Percentiles rank a stretch among this genome's conserved stretches.
phyloP scores from a whole-genome alignment of 1,140 invertebrate species.

The Sweltsa coloradensis region DNA sequence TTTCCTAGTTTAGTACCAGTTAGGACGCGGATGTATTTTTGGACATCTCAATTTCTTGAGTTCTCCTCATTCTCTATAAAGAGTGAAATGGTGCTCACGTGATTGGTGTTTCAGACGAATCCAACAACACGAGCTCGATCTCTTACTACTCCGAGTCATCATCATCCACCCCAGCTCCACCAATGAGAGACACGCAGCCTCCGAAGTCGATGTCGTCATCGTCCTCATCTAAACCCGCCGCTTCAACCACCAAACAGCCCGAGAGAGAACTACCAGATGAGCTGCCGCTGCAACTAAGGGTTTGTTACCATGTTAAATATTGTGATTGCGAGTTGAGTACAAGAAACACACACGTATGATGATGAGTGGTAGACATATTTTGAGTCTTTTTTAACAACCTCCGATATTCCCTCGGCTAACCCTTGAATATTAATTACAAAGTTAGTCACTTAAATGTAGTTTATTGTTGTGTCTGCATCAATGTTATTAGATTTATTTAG shows the following conservation, averaged over 20 bases:
- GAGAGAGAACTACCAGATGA: constrained; percentile 14
- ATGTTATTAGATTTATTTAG: background rate
- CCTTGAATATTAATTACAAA: background rate
- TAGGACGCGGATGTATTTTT: too few relatives aligned
- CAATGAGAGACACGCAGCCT: background rate
- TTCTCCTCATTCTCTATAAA: background rate
- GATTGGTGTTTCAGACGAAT: background rate
- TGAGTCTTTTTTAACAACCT: background rate
- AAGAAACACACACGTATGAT: background rate
- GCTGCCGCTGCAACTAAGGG: constrained; percentile 16
- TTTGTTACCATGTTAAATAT: background rate
- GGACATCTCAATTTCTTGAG: too few relatives aligned
- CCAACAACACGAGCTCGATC: background rate
- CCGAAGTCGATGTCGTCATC: background rate
- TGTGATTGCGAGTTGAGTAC: background rate
- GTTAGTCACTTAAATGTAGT: background rate
- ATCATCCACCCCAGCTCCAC: background rate
- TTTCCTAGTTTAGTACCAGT: too few relatives aligned
- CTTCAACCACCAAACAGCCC: background rate
- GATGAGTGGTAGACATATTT: background rate
- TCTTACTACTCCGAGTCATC: background rate
- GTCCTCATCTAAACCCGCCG: background rate
- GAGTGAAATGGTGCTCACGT: background rate
- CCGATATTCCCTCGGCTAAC: background rate
- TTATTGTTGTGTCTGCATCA: background rate